phyloP scores from a whole-genome alignment of 2,797 vertebrate genomes.

The Dipus sagitta region DNA sequence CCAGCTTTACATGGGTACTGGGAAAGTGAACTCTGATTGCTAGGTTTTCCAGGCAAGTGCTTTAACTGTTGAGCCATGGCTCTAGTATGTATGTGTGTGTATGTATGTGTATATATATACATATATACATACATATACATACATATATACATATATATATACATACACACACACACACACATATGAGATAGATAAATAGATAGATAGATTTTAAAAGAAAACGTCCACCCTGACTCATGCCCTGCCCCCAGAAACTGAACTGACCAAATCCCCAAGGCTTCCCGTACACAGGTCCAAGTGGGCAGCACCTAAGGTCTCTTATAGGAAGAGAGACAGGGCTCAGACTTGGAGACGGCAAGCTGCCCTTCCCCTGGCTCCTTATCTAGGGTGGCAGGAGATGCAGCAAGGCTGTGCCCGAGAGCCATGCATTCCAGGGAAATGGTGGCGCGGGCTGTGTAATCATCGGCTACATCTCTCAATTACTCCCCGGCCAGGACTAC shows the following conservation, averaged over 20 bases:
- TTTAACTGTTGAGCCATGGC: too few species aligned
- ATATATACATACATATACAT: too few species aligned
- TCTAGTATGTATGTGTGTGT: too few species aligned
- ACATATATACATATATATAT: too few species aligned
- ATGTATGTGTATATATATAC: too few species aligned
- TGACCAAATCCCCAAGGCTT: not conserved
- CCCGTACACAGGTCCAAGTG: not conserved
- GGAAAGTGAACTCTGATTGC: too few species aligned
- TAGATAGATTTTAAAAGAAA: not conserved
- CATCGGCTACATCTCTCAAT: conserved; percentile 61
- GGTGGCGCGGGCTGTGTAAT: conserved; percentile 30
- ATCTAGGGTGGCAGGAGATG: conserved; percentile 32
- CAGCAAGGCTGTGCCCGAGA: conserved; percentile 61
- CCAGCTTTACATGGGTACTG: too few species aligned
- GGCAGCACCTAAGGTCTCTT: not conserved
- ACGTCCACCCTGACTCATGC: not conserved
- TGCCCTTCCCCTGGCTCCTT: not conserved
- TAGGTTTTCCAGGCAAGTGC: too few species aligned
- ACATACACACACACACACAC: too few species aligned
- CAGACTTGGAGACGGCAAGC: not conserved
- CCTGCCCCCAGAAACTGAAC: not conserved
- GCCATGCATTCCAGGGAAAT: conserved; percentile 70
- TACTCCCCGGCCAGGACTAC: conserved; percentile 61
- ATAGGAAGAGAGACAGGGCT: not conserved
- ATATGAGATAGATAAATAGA: too few species aligned